Evolutionary conservation across 2,888 invertebrate genomes (phyloP).

Genomic region (Punctoribates punctum): DNA sequence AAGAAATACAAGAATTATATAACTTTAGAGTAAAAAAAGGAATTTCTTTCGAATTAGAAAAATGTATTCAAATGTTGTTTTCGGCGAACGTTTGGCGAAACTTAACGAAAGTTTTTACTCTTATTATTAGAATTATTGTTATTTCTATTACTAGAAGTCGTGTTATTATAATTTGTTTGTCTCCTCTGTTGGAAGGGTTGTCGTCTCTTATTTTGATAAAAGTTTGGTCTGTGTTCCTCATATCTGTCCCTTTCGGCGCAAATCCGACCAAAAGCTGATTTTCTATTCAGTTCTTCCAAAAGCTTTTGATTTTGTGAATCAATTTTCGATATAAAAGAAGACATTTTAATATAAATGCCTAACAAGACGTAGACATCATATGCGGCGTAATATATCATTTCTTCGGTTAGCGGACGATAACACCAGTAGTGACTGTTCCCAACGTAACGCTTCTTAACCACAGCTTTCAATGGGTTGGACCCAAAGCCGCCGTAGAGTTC

Average conservation of each 20-base stretch:
- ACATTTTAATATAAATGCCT: conserved; percentile 32
- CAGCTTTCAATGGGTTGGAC: conserved; percentile 33
- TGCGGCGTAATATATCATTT: conserved; percentile 87
- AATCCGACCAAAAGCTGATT: conserved; percentile 9
- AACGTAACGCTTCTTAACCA: conserved; percentile 37
- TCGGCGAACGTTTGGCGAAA: too few relatives aligned
- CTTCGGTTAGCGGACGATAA: conserved; percentile 75
- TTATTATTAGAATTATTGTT: background rate
- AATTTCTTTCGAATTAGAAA: background rate
- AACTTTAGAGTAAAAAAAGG: too few relatives aligned
- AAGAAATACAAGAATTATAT: too few relatives aligned
- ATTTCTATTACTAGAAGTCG: background rate
- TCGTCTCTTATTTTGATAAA: background rate
- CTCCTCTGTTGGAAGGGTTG: background rate
- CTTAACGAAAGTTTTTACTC: conserved; percentile 10
- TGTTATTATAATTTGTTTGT: background rate
- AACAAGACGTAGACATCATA: conserved; percentile 83
- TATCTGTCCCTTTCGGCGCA: conserved; percentile 18
- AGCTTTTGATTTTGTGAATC: background rate
- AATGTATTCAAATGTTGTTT: too few relatives aligned
- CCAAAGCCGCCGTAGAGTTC: conserved; percentile 30
- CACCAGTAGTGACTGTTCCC: conserved; percentile 62
- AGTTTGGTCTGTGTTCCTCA: background rate
- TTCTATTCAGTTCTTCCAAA: conserved; percentile 29
- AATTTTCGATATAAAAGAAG: conserved; percentile 9